A percentile compares a stretch with the other conserved stretches of the same genome.
These are phyloP conservation scores for Cardiocondyla obscurior DNA, from an alignment of 1,140 invertebrate species.

Conservation along the genomic window DNA sequence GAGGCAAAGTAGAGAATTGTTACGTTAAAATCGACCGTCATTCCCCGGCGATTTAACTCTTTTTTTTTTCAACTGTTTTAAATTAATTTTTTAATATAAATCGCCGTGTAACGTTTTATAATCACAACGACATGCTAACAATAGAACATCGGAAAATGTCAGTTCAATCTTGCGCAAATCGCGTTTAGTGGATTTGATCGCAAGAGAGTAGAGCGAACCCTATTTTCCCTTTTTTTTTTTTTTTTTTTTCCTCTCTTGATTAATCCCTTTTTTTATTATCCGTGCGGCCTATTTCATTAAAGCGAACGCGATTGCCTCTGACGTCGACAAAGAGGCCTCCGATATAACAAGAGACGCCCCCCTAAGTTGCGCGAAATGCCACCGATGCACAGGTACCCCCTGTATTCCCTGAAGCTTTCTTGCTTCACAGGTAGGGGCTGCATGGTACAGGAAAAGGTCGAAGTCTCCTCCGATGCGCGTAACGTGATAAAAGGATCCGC, in stretches of 20 bases:
- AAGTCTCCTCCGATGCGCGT: slow-evolving; percentile 42
- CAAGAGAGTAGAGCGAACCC: not conserved
- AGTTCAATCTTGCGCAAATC: not conserved
- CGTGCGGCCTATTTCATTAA: slow-evolving; percentile 1
- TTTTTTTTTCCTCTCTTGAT: not conserved
- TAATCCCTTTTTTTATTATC: slow-evolving; percentile 2
- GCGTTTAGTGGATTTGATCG: not conserved
- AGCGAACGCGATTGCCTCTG: not conserved
- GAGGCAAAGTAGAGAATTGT: not conserved
- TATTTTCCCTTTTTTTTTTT: not conserved
- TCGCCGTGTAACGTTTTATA: not conserved
- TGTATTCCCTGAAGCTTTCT: slow-evolving; percentile 16
- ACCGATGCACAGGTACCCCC: not conserved
- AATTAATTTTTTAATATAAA: not conserved
- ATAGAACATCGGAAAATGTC: not conserved
- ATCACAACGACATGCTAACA: not conserved
- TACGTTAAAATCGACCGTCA: not conserved
- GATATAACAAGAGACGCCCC: slow-evolving; percentile 3
- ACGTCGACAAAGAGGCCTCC: slow-evolving; percentile 15
- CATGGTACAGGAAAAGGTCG: slow-evolving; percentile 17
- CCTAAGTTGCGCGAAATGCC: slow-evolving; percentile 8
- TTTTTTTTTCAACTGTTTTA: too few species aligned
- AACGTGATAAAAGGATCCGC: slow-evolving; percentile 53
- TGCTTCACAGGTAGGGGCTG: slow-evolving; percentile 34
- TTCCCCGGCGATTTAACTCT: not conserved